Evolutionary conservation across 2,797 vertebrate genomes (phyloP).

Genomic region (Myotis planiceps): DNA sequence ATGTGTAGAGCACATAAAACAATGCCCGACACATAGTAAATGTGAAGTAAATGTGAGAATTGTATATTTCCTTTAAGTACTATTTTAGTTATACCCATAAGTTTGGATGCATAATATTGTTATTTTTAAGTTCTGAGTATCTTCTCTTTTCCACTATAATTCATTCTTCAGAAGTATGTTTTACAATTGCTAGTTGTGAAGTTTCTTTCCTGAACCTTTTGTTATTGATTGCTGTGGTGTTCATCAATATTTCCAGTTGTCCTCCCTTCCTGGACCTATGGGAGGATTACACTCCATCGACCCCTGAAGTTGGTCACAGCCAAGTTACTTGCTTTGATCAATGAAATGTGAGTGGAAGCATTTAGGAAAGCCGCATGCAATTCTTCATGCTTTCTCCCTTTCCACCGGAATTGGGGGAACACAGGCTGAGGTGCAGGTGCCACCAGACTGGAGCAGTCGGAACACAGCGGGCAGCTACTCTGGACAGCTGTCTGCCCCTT

Average conservation of each 20-base stretch:
- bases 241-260: neutral
- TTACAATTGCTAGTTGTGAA: neutral
- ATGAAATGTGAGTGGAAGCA: neutral
- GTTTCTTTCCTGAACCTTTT: neutral
- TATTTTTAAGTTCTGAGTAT: neutral
- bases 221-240: neutral
- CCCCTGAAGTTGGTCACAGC: neutral
- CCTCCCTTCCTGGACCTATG: neutral
- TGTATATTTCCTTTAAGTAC: neutral
- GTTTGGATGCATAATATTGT: neutral
- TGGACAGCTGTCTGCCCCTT: neutral
- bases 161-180: neutral
- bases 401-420: neutral
- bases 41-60: neutral
- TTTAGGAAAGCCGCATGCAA: neutral
- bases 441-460: neutral
- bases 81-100: neutral
- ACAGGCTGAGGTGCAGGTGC: neutral
- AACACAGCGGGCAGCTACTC: neutral
- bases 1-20: neutral
- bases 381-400: neutral
- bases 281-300: neutral
- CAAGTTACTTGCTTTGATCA: neutral
- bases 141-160: slow-evolving; percentile 7
- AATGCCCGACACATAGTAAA: neutral